Base-by-base conservation (phyloP, 2,113 vertebrate species). In the Chionodraco myersi region DNA sequence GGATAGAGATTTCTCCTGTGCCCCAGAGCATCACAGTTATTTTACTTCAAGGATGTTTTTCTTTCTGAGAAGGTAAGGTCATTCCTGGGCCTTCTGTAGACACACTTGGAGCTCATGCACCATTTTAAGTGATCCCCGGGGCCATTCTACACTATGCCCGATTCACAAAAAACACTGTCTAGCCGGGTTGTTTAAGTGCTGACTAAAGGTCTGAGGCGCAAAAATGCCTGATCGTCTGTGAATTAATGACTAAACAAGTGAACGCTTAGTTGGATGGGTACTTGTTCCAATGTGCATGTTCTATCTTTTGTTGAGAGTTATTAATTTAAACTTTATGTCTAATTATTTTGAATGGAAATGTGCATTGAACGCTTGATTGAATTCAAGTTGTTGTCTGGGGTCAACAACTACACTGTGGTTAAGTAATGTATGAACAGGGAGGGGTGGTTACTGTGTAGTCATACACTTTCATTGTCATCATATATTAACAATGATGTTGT, bases 11-110 rank as follows among this genome's bases (percentile, higher is more conserved):
- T 82, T 83, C 79, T 86, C 64, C 60, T 21, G 58, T 83, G 74
- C 87, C 74, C 82, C 41, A 54, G 61, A 89, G 82, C 85, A 79
- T 83, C 88, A 76, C 75, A 63, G 69, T 82, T 80, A 69, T 85
- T 88, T 87, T 80, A 86, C 88, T 87, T 77, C 80, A 88, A 88
- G 85, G 81, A 62, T 88, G 64, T 87, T 89, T 87, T 86, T 78
- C 85, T 82, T 82, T 57, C 66, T 65, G 76, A 63, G 62, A 79
- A 82, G 75, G 53, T 48, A 77, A 84, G 83, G 81, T 86, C 80
- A 80, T 56, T 47, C 44, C 70, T 75, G 72, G 61, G 41, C 73
- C 76, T 53, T 54, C 62, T 73, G 65, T 59, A 58, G 68, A 86
- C 57, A 74, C 63, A 86, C 74, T 69, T 59, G 60, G 51, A 75